A percentile compares a stretch with the other conserved stretches of the same genome.
These are phyloP conservation scores for Lepidonotus clava DNA, from an alignment of 2,888 invertebrate species.

Conservation along the genomic window DNA sequence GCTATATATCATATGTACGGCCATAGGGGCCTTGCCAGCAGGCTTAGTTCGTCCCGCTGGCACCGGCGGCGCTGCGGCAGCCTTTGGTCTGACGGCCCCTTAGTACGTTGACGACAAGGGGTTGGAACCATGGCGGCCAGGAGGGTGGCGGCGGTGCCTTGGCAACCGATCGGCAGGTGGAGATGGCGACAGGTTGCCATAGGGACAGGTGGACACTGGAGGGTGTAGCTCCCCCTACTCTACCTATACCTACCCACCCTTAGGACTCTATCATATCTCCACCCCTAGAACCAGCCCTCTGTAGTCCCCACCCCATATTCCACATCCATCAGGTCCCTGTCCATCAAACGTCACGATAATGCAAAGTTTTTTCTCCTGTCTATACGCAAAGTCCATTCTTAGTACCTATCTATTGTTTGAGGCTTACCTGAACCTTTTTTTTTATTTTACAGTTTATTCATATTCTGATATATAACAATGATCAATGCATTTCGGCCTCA, in stretches of 20 bases:
- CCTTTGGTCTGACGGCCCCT: background rate
- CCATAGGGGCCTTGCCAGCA: background rate
- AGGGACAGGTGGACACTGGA: constrained; percentile 34
- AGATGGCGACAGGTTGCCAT: constrained; percentile 14
- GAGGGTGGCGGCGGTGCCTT: background rate
- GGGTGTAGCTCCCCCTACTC: constrained; percentile 15
- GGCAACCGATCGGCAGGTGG: constrained; percentile 28
- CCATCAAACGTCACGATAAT: constrained; percentile 1
- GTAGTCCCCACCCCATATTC: background rate
- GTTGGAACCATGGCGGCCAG: background rate
- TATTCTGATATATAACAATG: too few relatives aligned
- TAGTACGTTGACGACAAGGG: background rate
- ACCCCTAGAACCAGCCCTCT: background rate
- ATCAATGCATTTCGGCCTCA: too few relatives aligned
- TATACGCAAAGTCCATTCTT: too few relatives aligned
- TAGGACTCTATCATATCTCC: background rate
- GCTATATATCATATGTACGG: background rate
- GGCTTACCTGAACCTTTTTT: too few relatives aligned
- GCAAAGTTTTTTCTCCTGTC: background rate
- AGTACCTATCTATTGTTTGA: too few relatives aligned
- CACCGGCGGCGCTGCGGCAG: background rate
- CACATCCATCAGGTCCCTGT: background rate
- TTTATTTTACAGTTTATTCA: too few relatives aligned
- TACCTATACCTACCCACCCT: background rate
- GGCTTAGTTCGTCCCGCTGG: background rate